Evolutionary conservation across 2,113 vertebrate species (phyloP).

Genomic region (Notechis scutatus): DNA sequence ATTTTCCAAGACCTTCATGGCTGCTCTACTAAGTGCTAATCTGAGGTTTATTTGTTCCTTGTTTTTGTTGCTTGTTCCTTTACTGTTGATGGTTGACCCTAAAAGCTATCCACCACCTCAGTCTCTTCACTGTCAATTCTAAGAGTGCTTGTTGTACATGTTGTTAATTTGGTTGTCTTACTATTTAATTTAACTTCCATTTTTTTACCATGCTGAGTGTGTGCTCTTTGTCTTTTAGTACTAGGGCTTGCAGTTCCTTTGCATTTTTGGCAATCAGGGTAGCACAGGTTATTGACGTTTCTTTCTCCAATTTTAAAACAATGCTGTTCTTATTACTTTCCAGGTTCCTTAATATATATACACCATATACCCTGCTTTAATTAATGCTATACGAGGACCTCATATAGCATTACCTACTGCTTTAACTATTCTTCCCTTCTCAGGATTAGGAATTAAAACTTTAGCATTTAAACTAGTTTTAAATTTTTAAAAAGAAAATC

Average conservation of each 20-base stretch:
- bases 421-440: not conserved
- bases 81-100: not conserved
- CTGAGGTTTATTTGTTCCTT: not conserved
- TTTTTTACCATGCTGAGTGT: not conserved
- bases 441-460: not conserved
- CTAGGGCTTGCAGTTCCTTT: not conserved
- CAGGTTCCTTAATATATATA: not conserved
- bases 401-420: not conserved
- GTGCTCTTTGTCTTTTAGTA: not conserved
- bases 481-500: not conserved
- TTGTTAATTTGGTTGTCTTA: not conserved
- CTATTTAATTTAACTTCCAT: not conserved
- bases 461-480: not conserved
- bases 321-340: not conserved
- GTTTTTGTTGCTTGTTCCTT: not conserved
- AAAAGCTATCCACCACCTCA: not conserved
- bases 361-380: not conserved
- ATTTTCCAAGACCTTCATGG: not conserved
- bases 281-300: not conserved
- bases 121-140: not conserved
- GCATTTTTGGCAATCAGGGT: not conserved
- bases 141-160: not conserved
- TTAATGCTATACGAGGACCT: not conserved
- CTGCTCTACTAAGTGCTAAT: not conserved
- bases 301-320: not conserved